Evolutionary conservation across 1,140 invertebrate species (phyloP).

Genomic region (Plectus sambesii): DNA sequence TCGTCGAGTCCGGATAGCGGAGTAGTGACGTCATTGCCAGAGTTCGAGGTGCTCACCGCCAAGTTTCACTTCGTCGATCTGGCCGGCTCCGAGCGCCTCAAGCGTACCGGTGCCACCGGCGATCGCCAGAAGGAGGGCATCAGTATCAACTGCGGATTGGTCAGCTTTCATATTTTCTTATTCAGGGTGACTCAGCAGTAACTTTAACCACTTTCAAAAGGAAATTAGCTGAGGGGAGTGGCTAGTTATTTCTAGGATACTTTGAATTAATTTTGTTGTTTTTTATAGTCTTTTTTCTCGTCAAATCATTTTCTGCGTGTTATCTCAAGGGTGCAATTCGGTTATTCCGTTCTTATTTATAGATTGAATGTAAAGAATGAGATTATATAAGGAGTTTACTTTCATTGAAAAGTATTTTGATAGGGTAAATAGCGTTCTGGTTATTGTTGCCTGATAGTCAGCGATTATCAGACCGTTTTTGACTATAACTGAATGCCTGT

Average conservation of each 20-base stretch:
- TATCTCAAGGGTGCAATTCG: too few relatives aligned
- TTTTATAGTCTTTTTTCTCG: slow-evolving; percentile 10
- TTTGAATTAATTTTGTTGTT: background rate
- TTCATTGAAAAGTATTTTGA: too few relatives aligned
- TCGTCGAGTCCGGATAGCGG: too few relatives aligned
- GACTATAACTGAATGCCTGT: slow-evolving; percentile 1
- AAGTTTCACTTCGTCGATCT: slow-evolving; percentile 54
- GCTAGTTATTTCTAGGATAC: too few relatives aligned
- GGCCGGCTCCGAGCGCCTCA: slow-evolving; percentile 52
- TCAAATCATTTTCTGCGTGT: too few relatives aligned
- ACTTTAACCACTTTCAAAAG: too few relatives aligned
- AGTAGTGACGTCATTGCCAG: slow-evolving; percentile 31
- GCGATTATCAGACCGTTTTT: slow-evolving; percentile 1
- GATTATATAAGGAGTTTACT: too few relatives aligned
- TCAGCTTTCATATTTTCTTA: too few relatives aligned
- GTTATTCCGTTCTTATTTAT: too few relatives aligned
- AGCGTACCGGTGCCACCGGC: slow-evolving; percentile 53
- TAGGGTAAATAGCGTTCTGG: background rate
- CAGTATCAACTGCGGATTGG: slow-evolving; percentile 52
- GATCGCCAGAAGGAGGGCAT: slow-evolving; percentile 53
- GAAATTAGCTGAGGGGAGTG: too few relatives aligned
- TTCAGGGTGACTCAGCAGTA: too few relatives aligned
- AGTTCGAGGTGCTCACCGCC: slow-evolving; percentile 50
- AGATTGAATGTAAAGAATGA: too few relatives aligned
- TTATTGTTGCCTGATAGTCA: background rate